phyloP scores from a whole-genome alignment of 2,797 vertebrate genomes.

The Epinephelus malabaricus region DNA sequence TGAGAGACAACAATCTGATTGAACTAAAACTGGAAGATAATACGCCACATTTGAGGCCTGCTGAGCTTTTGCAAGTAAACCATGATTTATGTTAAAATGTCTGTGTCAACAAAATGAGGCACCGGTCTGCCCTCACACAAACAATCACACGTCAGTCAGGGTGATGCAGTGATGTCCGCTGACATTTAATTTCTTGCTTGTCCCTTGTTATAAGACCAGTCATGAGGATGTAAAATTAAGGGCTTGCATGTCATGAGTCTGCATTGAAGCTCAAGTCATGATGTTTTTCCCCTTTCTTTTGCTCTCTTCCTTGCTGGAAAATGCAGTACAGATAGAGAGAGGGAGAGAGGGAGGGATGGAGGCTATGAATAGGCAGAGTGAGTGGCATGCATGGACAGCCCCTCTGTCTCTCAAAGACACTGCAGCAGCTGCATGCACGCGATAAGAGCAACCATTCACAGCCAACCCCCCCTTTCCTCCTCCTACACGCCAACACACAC shows the following conservation, averaged over 20 bases:
- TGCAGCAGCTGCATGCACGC: conserved; percentile 85
- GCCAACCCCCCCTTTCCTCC: conserved; percentile 71
- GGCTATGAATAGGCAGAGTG: conserved; percentile 78
- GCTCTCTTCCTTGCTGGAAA: conserved; percentile 60
- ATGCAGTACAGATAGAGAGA: conserved; percentile 59
- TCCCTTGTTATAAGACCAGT: conserved; percentile 53
- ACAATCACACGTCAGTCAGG: conserved; percentile 38
- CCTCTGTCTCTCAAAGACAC: conserved; percentile 83
- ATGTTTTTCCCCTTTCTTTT: conserved; percentile 39
- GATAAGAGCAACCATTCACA: conserved; percentile 87
- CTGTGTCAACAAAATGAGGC: conserved; percentile 27
- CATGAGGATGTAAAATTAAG: conserved; percentile 23
- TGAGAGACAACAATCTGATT: not conserved
- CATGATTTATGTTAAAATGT: conserved; percentile 19
- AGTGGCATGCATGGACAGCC: conserved; percentile 82
- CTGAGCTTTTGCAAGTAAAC: conserved; percentile 11
- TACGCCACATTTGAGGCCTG: conserved; percentile 15
- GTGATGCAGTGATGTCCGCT: conserved; percentile 54
- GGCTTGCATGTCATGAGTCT: conserved; percentile 66
- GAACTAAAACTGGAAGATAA: not conserved
- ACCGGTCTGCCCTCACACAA: not conserved
- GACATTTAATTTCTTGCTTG: conserved; percentile 73
- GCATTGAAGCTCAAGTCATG: conserved; percentile 69
- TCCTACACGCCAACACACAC: conserved; percentile 69
- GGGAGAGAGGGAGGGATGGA: conserved; percentile 38